Base-by-base conservation (phyloP, 1,140 invertebrate species). In the Drosophila equinoxialis region DNA sequence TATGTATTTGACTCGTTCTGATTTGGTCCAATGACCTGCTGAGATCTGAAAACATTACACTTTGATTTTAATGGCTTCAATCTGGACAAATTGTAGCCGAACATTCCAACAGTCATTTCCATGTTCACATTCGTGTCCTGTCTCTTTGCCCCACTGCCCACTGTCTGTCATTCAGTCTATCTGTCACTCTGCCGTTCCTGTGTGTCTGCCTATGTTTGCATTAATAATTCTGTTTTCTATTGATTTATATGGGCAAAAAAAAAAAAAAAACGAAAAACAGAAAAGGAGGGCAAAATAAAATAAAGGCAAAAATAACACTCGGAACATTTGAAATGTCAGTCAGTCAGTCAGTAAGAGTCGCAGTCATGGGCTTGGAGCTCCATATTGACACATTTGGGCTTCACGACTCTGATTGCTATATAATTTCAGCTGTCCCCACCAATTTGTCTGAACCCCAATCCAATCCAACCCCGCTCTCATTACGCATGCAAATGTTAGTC, bases 401-500 rank as follows among this genome's bases (percentile, higher is more conserved):
- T 35, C 51, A 35, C 20, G 69, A 72, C 77, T 51, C 17, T 80
- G 77, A 89, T 87, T 89, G 71, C 80, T 58, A 89, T 89, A 89
- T 83, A 89, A 89, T 87, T 87, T 80, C 61, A 70, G 57, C 73
- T 71, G 77, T 78, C 70, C 67, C 59, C 74, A 79, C 63, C 75
- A 77, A 80, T 70, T 77, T 69, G 57, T 45, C 41, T 26, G 42
- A 55, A 10, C 17, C 20, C 8, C 45, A 6, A 45, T 14, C n/a
- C 45, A 8, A 7, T 14, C 14, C 14, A 8, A 37, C 35, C 35
- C 37, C 26, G 13, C 39, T 64, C 74, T 77, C 70, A 86, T 86
- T 87, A 72, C 42, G 66, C 68, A 85, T 78, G 81, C 77, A 85
- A 86, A 86, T 86, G 74, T 71, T 71, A 63, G 74, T 68, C 73